These are phyloP conservation scores for Bombus fervidus DNA, from an alignment of 1,140 invertebrate species.

Conservation along the genomic window DNA sequence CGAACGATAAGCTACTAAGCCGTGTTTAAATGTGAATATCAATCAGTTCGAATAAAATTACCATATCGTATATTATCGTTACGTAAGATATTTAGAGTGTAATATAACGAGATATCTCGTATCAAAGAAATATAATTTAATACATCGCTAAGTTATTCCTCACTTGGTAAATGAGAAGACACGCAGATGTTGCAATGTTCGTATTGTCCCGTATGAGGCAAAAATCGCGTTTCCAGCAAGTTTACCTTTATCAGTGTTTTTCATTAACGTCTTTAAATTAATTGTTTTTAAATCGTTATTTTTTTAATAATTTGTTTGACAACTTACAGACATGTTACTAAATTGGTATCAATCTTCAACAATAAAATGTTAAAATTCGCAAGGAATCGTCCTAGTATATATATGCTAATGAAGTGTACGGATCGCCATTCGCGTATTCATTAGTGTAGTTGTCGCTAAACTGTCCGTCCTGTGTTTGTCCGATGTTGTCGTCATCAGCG, in stretches of 20 bases:
- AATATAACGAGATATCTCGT: background rate
- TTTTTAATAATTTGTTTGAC: too few relatives aligned
- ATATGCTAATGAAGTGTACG: background rate
- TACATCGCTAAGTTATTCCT: background rate
- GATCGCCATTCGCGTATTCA: constrained; percentile 1
- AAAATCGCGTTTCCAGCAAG: background rate
- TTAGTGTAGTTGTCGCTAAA: constrained; percentile 35
- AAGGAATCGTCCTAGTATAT: background rate
- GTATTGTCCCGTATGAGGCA: background rate
- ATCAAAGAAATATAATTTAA: background rate
- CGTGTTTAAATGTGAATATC: background rate
- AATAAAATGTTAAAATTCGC: background rate
- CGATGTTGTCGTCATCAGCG: constrained; percentile 35
- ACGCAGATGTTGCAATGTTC: background rate
- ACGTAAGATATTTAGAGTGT: background rate
- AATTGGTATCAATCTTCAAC: background rate
- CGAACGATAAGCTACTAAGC: background rate
- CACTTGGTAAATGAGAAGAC: background rate
- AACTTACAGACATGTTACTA: too few relatives aligned
- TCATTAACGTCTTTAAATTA: background rate
- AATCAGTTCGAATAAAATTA: background rate
- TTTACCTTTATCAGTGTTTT: background rate
- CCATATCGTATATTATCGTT: background rate
- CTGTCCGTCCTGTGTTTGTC: constrained; percentile 15
- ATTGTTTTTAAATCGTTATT: too few relatives aligned